phyloP scores from a whole-genome alignment of 2,888 invertebrate genomes.

The Phyllotreta cruciferae region DNA sequence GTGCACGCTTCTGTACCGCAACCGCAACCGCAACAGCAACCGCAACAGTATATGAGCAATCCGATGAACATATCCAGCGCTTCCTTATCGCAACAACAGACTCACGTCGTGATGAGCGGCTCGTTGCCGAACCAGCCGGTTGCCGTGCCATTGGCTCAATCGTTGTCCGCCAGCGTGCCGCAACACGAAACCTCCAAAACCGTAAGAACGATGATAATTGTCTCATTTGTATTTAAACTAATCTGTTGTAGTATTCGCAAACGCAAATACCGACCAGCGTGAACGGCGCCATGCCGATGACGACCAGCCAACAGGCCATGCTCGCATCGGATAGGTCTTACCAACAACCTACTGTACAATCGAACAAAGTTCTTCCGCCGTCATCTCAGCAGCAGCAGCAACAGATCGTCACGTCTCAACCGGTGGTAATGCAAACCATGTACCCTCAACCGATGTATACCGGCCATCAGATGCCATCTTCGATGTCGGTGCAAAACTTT shows the following conservation, averaged over 20 bases:
- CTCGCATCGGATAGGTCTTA: neutral
- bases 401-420: slow-evolving; percentile 41
- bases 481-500: slow-evolving; percentile 50
- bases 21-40: no score
- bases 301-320: no score
- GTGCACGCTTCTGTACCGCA: slow-evolving; percentile 36
- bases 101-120: slow-evolving; percentile 30
- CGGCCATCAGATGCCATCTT: slow-evolving; percentile 44
- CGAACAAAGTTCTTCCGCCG: slow-evolving; percentile 35
- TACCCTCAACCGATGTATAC: slow-evolving; percentile 37
- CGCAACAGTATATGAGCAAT: slow-evolving; percentile 36
- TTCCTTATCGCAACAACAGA: slow-evolving; percentile 33
- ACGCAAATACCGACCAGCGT: no score
- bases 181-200: slow-evolving; percentile 32
- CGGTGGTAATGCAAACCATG: slow-evolving; percentile 36
- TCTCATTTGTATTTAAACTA: neutral
- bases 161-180: slow-evolving; percentile 31
- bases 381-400: slow-evolving; percentile 34
- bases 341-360: slow-evolving; percentile 18
- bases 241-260: neutral
- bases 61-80: slow-evolving; percentile 34
- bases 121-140: slow-evolving; percentile 31
- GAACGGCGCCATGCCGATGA: no score
- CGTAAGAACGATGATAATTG: slow-evolving; percentile 32
- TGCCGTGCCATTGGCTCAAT: slow-evolving; percentile 27